phyloP scores from a whole-genome alignment of 2,888 invertebrate genomes.

The Drosophila niveifrons region DNA sequence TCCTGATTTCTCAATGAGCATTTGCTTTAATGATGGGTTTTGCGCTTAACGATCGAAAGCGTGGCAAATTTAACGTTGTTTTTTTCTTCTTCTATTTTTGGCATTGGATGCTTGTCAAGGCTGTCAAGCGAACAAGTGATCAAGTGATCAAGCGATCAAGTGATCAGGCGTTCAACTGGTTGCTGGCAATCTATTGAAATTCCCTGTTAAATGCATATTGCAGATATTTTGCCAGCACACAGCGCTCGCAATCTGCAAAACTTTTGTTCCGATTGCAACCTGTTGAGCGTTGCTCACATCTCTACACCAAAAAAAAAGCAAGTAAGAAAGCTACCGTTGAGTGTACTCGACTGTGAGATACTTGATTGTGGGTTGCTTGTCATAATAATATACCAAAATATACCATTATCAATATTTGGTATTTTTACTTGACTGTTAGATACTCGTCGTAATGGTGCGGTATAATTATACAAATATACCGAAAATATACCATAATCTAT shows the following conservation, averaged over 20 bases:
- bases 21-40: not conserved
- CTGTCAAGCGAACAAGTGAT: not conserved
- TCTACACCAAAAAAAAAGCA: no score
- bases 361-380: no score
- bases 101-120: slow-evolving; percentile 1
- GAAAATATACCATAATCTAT: no score
- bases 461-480: no score
- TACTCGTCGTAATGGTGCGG: no score
- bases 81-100: not conserved
- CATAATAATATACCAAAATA: no score
- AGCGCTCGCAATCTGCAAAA: not conserved
- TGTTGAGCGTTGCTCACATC: not conserved
- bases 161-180: not conserved
- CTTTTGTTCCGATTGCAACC: slow-evolving; percentile 3
- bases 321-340: no score
- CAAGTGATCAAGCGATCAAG: not conserved
- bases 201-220: slow-evolving; percentile 17
- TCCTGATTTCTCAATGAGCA: slow-evolving; percentile 14
- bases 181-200: slow-evolving; percentile 3
- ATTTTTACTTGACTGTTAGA: no score
- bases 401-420: no score
- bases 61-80: not conserved
- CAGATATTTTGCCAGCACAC: slow-evolving; percentile 1
- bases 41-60: not conserved
- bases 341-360: no score